A percentile compares a stretch with the other conserved stretches of the same genome.
phyloP scores from a whole-genome alignment of 92 coral and sea anemone species.

The Meandrina meandrites region DNA sequence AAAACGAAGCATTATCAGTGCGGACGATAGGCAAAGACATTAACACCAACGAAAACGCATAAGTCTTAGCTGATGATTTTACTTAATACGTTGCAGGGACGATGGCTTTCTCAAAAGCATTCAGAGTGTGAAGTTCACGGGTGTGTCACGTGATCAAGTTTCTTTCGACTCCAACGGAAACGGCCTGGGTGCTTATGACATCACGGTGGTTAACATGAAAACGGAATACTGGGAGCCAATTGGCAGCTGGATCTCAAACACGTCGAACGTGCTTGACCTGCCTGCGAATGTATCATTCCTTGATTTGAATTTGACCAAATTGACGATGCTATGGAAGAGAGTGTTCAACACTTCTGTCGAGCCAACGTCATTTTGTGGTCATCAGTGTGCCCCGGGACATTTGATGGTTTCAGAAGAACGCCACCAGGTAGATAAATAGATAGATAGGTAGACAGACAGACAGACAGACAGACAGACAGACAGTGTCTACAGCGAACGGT shows the following conservation, averaged over 20 bases:
- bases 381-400: constrained; percentile 65
- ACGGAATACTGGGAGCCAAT: constrained; percentile 62
- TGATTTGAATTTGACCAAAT: constrained; percentile 40
- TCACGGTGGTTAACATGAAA: constrained; percentile 70
- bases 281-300: constrained; percentile 59
- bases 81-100: constrained; percentile 6
- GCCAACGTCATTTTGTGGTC: constrained; percentile 70
- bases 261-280: constrained; percentile 51
- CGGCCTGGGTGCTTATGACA: constrained; percentile 71
- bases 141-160: constrained; percentile 74
- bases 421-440: no score
- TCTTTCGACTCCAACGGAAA: constrained; percentile 82
- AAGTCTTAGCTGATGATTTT: background rate
- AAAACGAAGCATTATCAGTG: no score
- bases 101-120: constrained; percentile 65
- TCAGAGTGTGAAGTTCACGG: constrained; percentile 65
- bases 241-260: constrained; percentile 72
- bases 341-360: constrained; percentile 44
- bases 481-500: no score
- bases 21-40: no score
- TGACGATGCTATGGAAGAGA: constrained; percentile 49
- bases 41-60: no score
- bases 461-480: no score
- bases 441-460: no score
- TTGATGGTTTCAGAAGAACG: constrained; percentile 53